Evolutionary conservation across 2,888 invertebrate genomes (phyloP).

Genomic region (Leucozona laternaria): DNA sequence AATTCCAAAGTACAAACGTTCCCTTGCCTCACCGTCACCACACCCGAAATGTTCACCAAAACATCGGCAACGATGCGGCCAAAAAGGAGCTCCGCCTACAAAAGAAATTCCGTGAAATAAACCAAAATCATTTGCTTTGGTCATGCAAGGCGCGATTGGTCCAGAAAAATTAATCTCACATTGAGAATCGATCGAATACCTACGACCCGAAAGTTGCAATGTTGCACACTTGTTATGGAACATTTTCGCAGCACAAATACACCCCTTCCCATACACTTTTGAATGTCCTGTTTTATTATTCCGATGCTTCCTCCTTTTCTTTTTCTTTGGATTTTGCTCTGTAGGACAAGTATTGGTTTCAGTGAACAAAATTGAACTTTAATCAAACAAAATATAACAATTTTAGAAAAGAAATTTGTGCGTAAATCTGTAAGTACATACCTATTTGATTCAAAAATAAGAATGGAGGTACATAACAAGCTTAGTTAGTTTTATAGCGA

Average conservation of each 20-base stretch:
- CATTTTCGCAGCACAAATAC: constrained; percentile 36
- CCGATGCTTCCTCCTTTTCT: not conserved
- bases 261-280: not conserved
- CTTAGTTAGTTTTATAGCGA: too few relatives aligned
- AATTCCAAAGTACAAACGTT: constrained; percentile 60
- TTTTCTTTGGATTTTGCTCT: not conserved
- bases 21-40: constrained; percentile 37
- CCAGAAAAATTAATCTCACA: constrained; percentile 77
- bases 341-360: not conserved
- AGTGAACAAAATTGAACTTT: not conserved
- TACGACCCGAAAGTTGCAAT: constrained; percentile 74
- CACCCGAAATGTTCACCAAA: not conserved
- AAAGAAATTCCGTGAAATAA: constrained; percentile 72
- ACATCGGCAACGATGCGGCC: constrained; percentile 25
- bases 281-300: not conserved
- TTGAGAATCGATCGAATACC: constrained; percentile 73
- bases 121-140: constrained; percentile 77
- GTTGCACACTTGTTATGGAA: constrained; percentile 65
- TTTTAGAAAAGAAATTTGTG: too few relatives aligned
- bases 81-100: constrained; percentile 72
- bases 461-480: too few relatives aligned
- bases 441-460: too few relatives aligned
- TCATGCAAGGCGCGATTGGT: constrained; percentile 77
- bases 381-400: not conserved
- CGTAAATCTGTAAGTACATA: too few relatives aligned